A percentile compares a stretch with the other conserved stretches of the same genome.
Evolutionary conservation across 2,797 vertebrate species (phyloP).

Genomic region (Todus mexicanus): DNA sequence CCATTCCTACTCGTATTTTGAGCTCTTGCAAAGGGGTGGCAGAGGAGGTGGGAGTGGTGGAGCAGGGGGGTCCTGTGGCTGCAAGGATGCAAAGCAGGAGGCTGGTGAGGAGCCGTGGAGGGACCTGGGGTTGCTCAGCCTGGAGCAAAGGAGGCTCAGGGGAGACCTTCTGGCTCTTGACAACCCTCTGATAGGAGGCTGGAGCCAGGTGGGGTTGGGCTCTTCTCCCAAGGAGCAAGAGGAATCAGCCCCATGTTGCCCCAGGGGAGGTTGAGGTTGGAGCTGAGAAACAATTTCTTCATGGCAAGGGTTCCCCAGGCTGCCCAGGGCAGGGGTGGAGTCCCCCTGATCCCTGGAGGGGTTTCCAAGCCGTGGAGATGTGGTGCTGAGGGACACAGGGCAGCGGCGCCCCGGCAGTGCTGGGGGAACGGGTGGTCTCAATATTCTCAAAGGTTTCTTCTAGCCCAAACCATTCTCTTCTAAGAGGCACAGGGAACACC

Average conservation of each 20-base stretch:
- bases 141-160: not conserved
- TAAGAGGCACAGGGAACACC: not conserved
- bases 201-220: too few relatives aligned
- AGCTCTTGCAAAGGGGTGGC: not conserved
- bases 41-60: not conserved
- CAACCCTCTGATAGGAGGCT: too few relatives aligned
- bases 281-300: too few relatives aligned
- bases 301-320: too few relatives aligned
- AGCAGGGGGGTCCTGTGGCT: not conserved
- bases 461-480: not conserved
- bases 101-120: not conserved
- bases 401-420: not conserved
- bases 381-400: not conserved
- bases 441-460: not conserved
- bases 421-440: not conserved
- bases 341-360: not conserved
- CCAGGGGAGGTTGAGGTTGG: too few relatives aligned
- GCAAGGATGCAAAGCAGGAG: not conserved
- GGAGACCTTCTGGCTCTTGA: too few relatives aligned
- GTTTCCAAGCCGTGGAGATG: not conserved
- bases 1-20: fast-evolving
- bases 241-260: too few relatives aligned
- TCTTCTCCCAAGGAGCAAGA: too few relatives aligned
- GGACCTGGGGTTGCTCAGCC: not conserved
- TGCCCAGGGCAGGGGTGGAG: too few relatives aligned